Evolutionary conservation across 2,113 vertebrate species (phyloP), one percentile per base, ranked within the genome.

Genomic region (Engraulis encrasicolus): DNA sequence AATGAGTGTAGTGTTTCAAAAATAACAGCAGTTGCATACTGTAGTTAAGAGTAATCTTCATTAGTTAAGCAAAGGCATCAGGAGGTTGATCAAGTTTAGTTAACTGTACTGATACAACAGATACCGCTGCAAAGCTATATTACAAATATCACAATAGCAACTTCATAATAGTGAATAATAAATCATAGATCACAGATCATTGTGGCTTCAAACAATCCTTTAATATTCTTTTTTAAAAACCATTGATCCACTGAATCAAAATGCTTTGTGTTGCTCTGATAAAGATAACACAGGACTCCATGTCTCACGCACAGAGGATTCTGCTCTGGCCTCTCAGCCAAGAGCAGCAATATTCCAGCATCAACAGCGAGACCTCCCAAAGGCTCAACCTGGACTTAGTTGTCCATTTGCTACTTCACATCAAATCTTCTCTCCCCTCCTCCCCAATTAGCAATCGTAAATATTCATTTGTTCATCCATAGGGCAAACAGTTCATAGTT

Each of bases 181-280:
- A 66, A 34, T 15, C 14, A 34, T 31, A 74, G 27, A 71, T 71
- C 61, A 74, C 58, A 66, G 23, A 34, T 4, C 12, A 74, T 34
- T 2, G 66, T 17, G 27, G 12, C 66, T 6, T 74, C 66, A 74
- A 74, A 74, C 66, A 74, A 74, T 74, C 27, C 11, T 74, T 74
- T 83, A 78, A 79, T 78, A 83, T 61, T 82, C 38, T 82, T 82
- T n/a, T 88, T 82, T 83, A 88, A 91, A 90, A 82, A 79, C 36
- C 50, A 74, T 34, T 74, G 66, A 74, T 81, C 80, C 48, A 54
- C 80, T 52, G 34, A 50, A 79, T 48, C 38, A 84, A 58, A 27
- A 85, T 12, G 18, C 74, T 27, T 19, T 80, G 88, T 90, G 66
- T 89, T 88, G 84, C 89, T 89, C 88, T 89, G 86, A 90, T 85